Base-by-base conservation (phyloP, 2,888 invertebrate species). In the Agonopterix arenella region DNA sequence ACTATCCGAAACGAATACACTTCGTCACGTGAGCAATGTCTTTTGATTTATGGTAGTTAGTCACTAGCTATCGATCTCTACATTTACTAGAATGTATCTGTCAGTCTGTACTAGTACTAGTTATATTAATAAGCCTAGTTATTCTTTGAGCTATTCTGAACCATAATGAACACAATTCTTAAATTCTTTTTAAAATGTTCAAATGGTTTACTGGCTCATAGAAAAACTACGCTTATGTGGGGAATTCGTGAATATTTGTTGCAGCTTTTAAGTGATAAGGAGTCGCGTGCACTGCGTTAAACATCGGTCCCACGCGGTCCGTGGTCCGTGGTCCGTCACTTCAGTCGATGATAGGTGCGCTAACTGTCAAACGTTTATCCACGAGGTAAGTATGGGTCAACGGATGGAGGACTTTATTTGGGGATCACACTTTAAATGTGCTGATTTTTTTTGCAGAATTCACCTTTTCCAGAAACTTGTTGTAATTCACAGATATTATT, bases 201-300 rank as follows among this genome's bases (percentile, higher is more conserved):
- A 40, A 40, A 40, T 40, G 9, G n/a, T 16, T 8, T 40, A 40
- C 28, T 40, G 51, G 64, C 71, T 80, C 69, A 66, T 64, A 76
- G 83, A 78, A 79, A 70, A 74, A 61, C 74, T 69, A 76, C 75
- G 76, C 75, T 69, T 64, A 63, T 68, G 74, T 70, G 88, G 89
- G 89, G 88, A 84, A 86, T 78, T 73, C 84, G 64, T 82, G 89
- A 86, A 89, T 88, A 89, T 88, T 88, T 88, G 85, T 89, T 89
- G 74, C 89, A 89, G 89, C 81, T 84, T 81, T 73, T 88, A 83
- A 76, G 75, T 75, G 77, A 77, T 80, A 80, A 76, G 84, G 80
- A 74, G 83, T 76, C 65, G 73, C 74, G 71, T 70, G 72, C 67
- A 66, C 78, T 44, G 47, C 49, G 49, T 45, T 44, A 37, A 41